Evolutionary conservation across 1,140 invertebrate species (phyloP), one percentile per base, ranked within the genome.

Genomic region (Zaprionus africanus): DNA sequence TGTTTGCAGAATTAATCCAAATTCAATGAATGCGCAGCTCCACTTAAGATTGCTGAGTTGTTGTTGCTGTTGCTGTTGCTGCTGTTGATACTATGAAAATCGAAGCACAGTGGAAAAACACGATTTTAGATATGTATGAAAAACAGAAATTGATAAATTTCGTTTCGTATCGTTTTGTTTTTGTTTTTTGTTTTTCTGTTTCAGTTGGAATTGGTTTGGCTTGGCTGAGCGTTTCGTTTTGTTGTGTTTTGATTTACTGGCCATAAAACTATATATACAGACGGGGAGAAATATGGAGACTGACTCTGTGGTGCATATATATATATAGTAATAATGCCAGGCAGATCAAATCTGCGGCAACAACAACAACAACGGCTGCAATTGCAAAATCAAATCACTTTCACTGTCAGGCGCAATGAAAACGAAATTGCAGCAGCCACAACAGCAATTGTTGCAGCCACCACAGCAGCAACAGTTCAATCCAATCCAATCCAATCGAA

Each of bases 301-400:
- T 17, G 15, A 26, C 26, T 26, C 22, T 22, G 15, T 54, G 28
- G 31, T 34, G 31, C 9, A 34, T 34, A 34, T 31, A 31, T 61
- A 62, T 46, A 60, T 62, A 57, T 41, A 58, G 82, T 78, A 88
- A 78, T 83, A 73, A 78, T 83, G 81, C 62, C 59, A 76, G 65
- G 61, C 70, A 78, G 79, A 75, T 53, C 65, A 67, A 67, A 85
- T 71, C 64, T 51, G 60, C 59, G 36, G 56, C 63, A 68, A 65
- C 38, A 36, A 13, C 59, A 56, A 28, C 43, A 24, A 26, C 67
- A 64, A 57, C 70, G 28, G 24, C 59, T 58, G 12, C 43, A 91
- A 91, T 91, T 88, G 84, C 88, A 91, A 91, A 91, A 91, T 91
- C 88, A 91, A 91, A 91, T 91, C 83, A 91, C 88, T 91, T 91